Evolutionary conservation across 2,888 invertebrate species (phyloP), one percentile per base, ranked within the genome.

Genomic region (Microdon myrmicae): DNA sequence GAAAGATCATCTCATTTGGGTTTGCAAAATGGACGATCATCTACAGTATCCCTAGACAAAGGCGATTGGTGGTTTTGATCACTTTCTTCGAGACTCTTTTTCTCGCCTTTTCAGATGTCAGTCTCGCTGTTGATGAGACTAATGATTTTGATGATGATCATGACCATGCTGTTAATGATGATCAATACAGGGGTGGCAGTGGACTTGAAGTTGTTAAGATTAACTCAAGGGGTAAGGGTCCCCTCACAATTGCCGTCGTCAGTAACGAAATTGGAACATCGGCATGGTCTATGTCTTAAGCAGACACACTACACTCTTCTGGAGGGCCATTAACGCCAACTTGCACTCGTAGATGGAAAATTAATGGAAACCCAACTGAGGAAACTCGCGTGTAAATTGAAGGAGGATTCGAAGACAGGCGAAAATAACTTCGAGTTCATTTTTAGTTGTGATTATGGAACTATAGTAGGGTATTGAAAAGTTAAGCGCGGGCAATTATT

Each of bases 241-340:
- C 31, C 37, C 20, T 43, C 17, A 9, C 28, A 23, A 37, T 37
- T 34, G 37, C 53, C 23, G 38, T 25, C 16, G 31, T 43, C 14
- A 48, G 22, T 55, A 47, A 55, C 37, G 29, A 41, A 56, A 56
- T 64, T 58, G 61, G 61, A 64, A 58, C 64, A 64, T 58, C 35
- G 45, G 16, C 64, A 51, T 64, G 58, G 58, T 64, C 58, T 61
- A 51, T 61, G 45, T 41, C 45, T 53, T 44, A 14, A 23, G 32
- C 39, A n/a, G n/a, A n/a, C n/a, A n/a, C n/a, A 47, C 44, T 55
- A 49, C 56, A 48, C 49, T 61, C 34, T 56, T 49, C 56, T 49
- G 43, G 56, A 49, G 31, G 61, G 56, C 64, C 58, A 64, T 64
- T 64, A 64, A 64, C 64, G 58, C 64, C 64, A 64, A 53, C 37